Conservation (phyloP, 2,797 vertebrate genomes). For the Gorsachius magnificus region DNA sequence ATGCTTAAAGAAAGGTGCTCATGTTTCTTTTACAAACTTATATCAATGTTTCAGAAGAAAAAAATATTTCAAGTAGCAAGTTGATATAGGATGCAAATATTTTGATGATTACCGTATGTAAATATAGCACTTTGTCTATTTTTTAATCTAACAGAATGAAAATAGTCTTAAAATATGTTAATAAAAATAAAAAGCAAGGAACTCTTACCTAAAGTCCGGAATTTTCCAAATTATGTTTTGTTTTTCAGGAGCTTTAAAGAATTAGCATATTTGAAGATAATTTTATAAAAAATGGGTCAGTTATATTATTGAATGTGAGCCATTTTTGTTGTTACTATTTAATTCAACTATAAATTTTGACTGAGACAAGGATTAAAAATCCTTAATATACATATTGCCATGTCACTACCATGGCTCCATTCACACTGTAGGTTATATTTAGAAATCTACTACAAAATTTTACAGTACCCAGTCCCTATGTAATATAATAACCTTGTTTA, state of each 20-base stretch:
- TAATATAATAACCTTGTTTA: constrained; percentile 57
- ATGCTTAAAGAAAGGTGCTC: not conserved
- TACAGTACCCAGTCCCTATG: constrained; percentile 21
- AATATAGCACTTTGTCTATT: not conserved
- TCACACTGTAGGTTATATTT: constrained; percentile 51
- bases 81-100: not conserved
- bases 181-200: not conserved
- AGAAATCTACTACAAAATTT: constrained; percentile 46
- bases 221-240: no score
- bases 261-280: not conserved
- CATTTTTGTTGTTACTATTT: not conserved
- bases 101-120: not conserved
- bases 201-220: not conserved
- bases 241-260: not conserved
- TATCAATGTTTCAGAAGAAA: not conserved
- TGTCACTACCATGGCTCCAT: constrained; percentile 30
- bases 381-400: not conserved
- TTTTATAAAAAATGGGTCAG: not conserved
- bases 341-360: not conserved
- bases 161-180: not conserved
- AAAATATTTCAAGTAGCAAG: not conserved
- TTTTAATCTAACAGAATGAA: not conserved
- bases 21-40: not conserved
- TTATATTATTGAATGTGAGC: not conserved
- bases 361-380: not conserved